These are phyloP conservation scores for Lathamus discolor DNA, from an alignment of 2,113 vertebrate species.

Conservation along the genomic window DNA sequence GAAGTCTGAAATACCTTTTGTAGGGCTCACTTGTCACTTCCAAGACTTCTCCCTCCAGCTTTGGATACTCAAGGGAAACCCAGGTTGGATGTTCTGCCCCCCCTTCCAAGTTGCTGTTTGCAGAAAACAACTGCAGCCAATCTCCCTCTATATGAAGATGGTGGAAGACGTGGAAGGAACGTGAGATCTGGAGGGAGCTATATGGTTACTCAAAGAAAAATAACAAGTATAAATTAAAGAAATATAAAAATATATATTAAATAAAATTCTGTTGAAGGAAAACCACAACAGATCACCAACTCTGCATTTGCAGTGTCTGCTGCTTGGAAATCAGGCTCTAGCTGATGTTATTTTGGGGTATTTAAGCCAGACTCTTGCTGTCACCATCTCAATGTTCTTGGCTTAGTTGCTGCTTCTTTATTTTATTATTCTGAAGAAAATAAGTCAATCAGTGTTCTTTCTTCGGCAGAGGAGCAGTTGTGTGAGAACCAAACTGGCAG, in stretches of 20 bases:
- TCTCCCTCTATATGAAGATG: background rate
- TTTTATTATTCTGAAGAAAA: conserved; percentile 36
- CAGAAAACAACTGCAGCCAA: background rate
- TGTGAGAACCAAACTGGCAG: background rate
- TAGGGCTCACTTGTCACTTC: background rate
- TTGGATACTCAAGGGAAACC: background rate
- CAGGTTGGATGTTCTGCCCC: background rate
- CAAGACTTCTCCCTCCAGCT: background rate
- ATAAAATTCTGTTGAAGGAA: background rate
- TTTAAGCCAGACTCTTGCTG: conserved; percentile 26
- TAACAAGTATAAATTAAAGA: background rate
- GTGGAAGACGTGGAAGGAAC: background rate
- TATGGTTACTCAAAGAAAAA: background rate
- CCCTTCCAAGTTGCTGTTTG: background rate
- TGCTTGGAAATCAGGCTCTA: conserved; percentile 4
- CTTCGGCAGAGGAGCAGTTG: background rate
- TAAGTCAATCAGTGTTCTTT: background rate
- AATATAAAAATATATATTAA: background rate
- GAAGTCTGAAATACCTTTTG: background rate
- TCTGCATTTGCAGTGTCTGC: background rate
- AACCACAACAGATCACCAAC: background rate
- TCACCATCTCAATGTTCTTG: conserved; percentile 24
- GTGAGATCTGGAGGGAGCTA: background rate
- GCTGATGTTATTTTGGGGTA: conserved; percentile 4
- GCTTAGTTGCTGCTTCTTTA: conserved; percentile 27